These are phyloP conservation scores for Benitochromis conjunctus DNA, from an alignment of 2,113 vertebrate species.

Conservation along the genomic window DNA sequence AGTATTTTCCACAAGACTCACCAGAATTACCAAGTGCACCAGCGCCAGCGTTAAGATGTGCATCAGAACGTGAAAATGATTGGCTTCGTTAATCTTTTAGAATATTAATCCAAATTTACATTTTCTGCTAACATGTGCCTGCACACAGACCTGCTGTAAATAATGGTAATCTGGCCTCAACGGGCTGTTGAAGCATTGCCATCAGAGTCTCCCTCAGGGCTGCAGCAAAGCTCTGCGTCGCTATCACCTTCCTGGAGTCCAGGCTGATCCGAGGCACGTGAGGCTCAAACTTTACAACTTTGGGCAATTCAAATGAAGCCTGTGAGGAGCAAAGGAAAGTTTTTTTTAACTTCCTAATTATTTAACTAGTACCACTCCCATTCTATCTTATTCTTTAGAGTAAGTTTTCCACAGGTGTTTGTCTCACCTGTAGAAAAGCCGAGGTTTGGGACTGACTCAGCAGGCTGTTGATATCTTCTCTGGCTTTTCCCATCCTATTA, in stretches of 20 bases:
- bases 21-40: slow-evolving; percentile 12
- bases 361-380: neutral
- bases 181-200: slow-evolving; percentile 39
- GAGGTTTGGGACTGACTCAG: slow-evolving; percentile 71
- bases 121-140: neutral
- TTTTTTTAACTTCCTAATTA: too few relatives aligned
- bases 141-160: slow-evolving; percentile 48
- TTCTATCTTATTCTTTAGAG: neutral
- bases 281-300: slow-evolving; percentile 52
- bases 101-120: neutral
- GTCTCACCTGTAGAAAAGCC: slow-evolving; percentile 83
- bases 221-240: slow-evolving; percentile 20
- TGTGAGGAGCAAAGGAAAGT: too few relatives aligned
- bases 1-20: neutral
- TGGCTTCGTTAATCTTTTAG: rapidly evolving
- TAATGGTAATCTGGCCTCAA: slow-evolving; percentile 41
- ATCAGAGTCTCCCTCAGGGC: slow-evolving; percentile 51
- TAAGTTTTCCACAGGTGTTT: rapidly evolving
- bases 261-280: slow-evolving; percentile 47
- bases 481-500: slow-evolving; percentile 67
- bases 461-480: slow-evolving; percentile 64
- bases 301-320: slow-evolving; percentile 55
- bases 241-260: slow-evolving; percentile 53
- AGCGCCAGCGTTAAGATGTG: neutral
- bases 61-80: neutral